Evolutionary conservation across 2,113 vertebrate genomes (phyloP), one percentile per base, ranked within the genome.

Genomic region (Poeciliopsis retropinna): DNA sequence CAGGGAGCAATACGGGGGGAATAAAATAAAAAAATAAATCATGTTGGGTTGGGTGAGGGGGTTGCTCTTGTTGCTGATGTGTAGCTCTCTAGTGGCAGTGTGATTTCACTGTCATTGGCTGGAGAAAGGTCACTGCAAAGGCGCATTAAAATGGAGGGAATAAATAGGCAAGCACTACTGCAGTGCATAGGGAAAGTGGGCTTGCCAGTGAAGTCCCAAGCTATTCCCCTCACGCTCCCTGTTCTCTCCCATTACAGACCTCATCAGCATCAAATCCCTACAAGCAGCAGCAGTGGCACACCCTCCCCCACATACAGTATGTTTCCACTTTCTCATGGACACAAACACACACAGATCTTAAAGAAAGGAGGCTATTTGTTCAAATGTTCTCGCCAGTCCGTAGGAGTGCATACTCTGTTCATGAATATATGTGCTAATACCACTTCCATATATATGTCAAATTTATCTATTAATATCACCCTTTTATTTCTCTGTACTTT

Each of bases 191-290:
- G 78, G 89, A 90, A 75, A 82, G 71, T 70, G 32, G 65, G 84
- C 84, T 79, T 81, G 79, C 85, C 82, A 91, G 85, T 93, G 87
- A 91, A 89, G 89, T 85, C 79, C 86, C 82, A 90, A 92, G 91
- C 89, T 90, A 92, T 92, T 91, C 90, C 83, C 87, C 85, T 87
- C 90, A 91, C 86, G 84, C 85, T 87, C 85, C 62, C 81, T 82
- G 87, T 89, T 92, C 89, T 69, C 82, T 92, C 88, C 88, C 87
- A 91, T 93, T 91, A 92, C 87, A 90, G 82, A 89, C 84, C 87
- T 94, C 91, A 93, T 91, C 91, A 93, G 86, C 91, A 89, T 88
- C 86, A 87, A 91, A 92, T 88, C 91, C 87, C 85, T 81, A 87
- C 80, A 57, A 57, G 51, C 64, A 87, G 83, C 75, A 88, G 80